Evolutionary conservation across 92 coral and sea anemone species (phyloP).

Genomic region (Hydrozoanthus gracilis): DNA sequence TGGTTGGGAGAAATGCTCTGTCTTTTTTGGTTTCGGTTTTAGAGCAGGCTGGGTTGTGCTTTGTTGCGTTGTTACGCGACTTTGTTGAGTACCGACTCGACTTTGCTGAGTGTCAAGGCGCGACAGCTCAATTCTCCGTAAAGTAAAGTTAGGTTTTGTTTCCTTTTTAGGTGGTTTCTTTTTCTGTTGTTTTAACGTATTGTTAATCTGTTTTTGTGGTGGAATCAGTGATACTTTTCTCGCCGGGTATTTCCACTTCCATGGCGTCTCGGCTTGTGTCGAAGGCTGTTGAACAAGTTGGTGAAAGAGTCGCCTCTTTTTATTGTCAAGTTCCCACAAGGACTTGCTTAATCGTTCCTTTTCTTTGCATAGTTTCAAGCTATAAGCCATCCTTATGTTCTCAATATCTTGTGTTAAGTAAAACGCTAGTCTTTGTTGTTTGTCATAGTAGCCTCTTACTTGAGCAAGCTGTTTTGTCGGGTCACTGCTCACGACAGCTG

Average conservation of each 20-base stretch:
- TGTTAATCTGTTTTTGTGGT: background rate
- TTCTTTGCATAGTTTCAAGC: slow-evolving; percentile 74
- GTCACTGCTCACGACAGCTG: slow-evolving; percentile 71
- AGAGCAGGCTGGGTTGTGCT: slow-evolving; percentile 4
- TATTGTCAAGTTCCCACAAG: slow-evolving; percentile 92
- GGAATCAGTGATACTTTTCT: slow-evolving; percentile 19
- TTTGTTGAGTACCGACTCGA: slow-evolving; percentile 37
- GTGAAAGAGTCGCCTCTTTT: slow-evolving; percentile 81
- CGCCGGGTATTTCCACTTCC: slow-evolving; percentile 29
- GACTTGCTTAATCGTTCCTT: slow-evolving; percentile 85
- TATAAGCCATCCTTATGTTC: slow-evolving; percentile 80
- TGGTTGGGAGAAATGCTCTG: slow-evolving; percentile 3
- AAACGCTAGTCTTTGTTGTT: slow-evolving; percentile 62
- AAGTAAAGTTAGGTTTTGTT: background rate
- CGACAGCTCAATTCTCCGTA: slow-evolving; percentile 1
- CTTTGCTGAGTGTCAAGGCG: slow-evolving; percentile 40
- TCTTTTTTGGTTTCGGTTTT: slow-evolving; percentile 20
- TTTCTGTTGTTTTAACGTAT: slow-evolving; percentile 12
- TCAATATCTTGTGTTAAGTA: slow-evolving; percentile 79
- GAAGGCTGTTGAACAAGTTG: slow-evolving; percentile 75
- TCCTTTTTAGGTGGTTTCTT: slow-evolving; percentile 9
- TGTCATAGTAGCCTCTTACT: slow-evolving; percentile 77
- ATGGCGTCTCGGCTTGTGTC: slow-evolving; percentile 11
- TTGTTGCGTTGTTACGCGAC: slow-evolving; percentile 39
- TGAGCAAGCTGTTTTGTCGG: slow-evolving; percentile 84